Evolutionary conservation across 2,797 vertebrate genomes (phyloP).

Genomic region (Hydrolagus colliei): DNA sequence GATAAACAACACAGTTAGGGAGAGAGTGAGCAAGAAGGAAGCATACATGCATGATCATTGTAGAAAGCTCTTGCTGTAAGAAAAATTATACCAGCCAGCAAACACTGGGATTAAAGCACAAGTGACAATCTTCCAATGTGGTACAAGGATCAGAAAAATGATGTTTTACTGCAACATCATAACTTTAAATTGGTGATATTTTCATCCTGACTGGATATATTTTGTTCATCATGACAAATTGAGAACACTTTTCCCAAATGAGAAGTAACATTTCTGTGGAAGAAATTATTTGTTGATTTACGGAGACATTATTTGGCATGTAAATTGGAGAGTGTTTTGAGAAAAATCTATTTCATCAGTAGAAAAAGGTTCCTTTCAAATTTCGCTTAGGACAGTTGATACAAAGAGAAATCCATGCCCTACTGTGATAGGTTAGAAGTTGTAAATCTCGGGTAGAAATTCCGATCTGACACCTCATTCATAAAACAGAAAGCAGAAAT

Average conservation of each 20-base stretch:
- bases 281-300: background rate
- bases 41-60: background rate
- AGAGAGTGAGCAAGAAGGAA: background rate
- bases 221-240: constrained; percentile 9
- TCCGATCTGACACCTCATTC: background rate
- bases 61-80: background rate
- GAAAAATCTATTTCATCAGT: background rate
- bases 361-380: background rate
- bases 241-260: background rate
- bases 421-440: background rate
- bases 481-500: background rate
- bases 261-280: no score
- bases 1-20: background rate
- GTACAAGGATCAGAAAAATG: background rate
- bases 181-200: background rate
- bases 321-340: background rate
- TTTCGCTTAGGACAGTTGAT: background rate
- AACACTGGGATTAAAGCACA: background rate
- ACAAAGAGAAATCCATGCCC: background rate
- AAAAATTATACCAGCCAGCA: background rate
- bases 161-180: background rate
- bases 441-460: background rate
- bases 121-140: background rate
- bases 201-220: background rate
- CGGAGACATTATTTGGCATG: background rate